A percentile compares a stretch with the other conserved stretches of the same genome.
Conservation (phyloP, 2,113 vertebrate species). For the Cyrtonyx montezumae region DNA sequence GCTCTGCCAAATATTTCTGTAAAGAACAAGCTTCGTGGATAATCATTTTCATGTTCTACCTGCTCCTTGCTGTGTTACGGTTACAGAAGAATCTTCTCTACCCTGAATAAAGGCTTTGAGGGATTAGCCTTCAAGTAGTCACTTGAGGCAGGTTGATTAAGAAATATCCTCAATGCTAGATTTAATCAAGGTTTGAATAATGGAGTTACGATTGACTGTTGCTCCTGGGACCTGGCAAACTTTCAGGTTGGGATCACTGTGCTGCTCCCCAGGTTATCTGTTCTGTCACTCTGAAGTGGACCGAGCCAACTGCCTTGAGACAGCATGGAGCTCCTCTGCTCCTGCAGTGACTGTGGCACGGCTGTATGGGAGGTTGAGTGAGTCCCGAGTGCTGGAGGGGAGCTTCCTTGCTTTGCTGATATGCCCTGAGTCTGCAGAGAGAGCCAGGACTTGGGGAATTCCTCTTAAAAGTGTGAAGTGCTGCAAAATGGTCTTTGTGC, state of each 20-base stretch:
- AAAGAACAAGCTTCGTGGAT: conserved; percentile 12
- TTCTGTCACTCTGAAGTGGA: background rate
- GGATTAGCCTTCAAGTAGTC: conserved; percentile 20
- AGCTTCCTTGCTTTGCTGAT: background rate
- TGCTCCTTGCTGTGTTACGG: conserved; percentile 2
- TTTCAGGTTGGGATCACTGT: background rate
- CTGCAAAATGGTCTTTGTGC: background rate
- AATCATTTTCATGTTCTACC: background rate
- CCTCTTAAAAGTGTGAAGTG: background rate
- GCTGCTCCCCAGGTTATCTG: background rate
- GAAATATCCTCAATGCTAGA: background rate
- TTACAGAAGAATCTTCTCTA: background rate
- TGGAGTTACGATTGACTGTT: conserved; percentile 26
- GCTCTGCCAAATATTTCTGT: conserved; percentile 36
- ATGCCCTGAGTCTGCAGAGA: background rate
- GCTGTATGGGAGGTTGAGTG: background rate
- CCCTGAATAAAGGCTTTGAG: background rate
- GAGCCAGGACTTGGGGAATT: background rate
- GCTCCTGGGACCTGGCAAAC: background rate
- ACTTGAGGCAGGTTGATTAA: conserved; percentile 28
- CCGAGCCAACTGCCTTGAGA: rapidly evolving
- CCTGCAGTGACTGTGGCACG: background rate
- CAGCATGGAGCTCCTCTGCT: background rate
- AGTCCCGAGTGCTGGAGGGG: background rate
- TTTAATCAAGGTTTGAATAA: conserved; percentile 54